Percentiles rank a stretch among this genome's conserved stretches.
Conservation (phyloP, 2,888 invertebrate species). For the Caenorhabditis sp. region DNA sequence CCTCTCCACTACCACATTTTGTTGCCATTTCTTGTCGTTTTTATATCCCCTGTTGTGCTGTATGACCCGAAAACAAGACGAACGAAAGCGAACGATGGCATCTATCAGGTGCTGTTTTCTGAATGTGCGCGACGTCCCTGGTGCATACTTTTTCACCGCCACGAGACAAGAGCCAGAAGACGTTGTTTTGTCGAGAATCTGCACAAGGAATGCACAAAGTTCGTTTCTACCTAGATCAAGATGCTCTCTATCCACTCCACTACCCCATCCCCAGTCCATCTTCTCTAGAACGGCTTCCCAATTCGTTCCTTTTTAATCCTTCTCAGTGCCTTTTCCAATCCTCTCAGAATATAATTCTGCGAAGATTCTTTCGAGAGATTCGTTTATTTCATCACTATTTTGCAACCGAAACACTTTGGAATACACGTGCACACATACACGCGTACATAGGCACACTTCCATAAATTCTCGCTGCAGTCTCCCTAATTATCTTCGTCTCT, state of each 20-base stretch:
- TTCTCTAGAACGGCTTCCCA: background rate
- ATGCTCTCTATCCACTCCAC: background rate
- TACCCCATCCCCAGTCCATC: background rate
- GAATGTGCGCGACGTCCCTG: slow-evolving; percentile 20
- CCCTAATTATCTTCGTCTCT: slow-evolving; percentile 39
- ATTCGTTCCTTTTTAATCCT: slow-evolving; percentile 5
- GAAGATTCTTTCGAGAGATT: slow-evolving; percentile 10
- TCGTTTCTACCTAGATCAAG: background rate
- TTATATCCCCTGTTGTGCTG: slow-evolving; percentile 33
- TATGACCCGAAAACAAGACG: slow-evolving; percentile 50
- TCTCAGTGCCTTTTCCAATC: slow-evolving; percentile 19
- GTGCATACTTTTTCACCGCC: slow-evolving; percentile 55
- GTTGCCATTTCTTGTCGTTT: slow-evolving; percentile 39
- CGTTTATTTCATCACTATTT: slow-evolving; percentile 13
- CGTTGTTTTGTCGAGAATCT: slow-evolving; percentile 24
- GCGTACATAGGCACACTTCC: slow-evolving; percentile 33
- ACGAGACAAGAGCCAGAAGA: slow-evolving; percentile 16
- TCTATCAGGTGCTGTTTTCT: slow-evolving; percentile 52
- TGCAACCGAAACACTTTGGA: slow-evolving; percentile 36
- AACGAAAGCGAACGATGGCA: slow-evolving; percentile 14
- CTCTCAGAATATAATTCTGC: background rate
- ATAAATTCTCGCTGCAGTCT: slow-evolving; percentile 36
- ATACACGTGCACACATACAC: slow-evolving; percentile 47
- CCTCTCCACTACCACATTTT: slow-evolving; percentile 13
- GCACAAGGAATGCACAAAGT: background rate